Evolutionary conservation across 2,888 invertebrate genomes (phyloP).

Genomic region (Leptinotarsa juncta): DNA sequence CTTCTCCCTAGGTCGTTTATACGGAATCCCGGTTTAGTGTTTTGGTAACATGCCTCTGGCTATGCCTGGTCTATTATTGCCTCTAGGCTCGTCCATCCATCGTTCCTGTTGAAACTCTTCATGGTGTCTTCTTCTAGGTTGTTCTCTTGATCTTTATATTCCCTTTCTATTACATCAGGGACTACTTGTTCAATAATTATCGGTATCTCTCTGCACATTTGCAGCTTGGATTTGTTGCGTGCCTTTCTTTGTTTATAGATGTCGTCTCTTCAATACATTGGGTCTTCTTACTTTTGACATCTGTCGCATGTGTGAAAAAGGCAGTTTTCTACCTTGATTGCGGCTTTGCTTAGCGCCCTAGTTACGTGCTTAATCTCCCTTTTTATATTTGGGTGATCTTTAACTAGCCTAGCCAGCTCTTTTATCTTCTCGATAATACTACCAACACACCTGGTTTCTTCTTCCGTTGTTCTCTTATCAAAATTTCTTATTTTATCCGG

Average conservation of each 20-base stretch:
- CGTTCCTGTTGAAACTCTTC: not conserved
- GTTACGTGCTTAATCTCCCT: not conserved
- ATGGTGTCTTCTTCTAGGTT: not conserved
- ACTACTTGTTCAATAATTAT: not conserved
- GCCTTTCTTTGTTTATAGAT: not conserved
- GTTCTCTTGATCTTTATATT: not conserved
- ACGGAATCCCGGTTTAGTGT: not conserved
- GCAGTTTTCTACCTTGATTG: not conserved
- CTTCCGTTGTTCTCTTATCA: not conserved
- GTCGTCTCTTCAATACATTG: not conserved
- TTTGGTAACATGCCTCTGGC: not conserved
- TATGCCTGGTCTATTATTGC: not conserved
- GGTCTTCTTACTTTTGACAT: not conserved
- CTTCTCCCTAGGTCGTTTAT: not conserved
- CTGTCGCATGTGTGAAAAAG: not conserved
- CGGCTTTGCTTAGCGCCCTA: not conserved
- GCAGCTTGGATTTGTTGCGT: not conserved
- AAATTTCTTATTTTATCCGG: not conserved
- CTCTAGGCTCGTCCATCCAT: not conserved
- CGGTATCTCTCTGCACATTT: not conserved
- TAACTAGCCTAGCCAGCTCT: not conserved
- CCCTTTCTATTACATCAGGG: not conserved
- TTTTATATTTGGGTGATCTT: not conserved
- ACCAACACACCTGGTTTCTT: not conserved
- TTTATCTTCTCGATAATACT: not conserved